Evolutionary conservation across 2,797 vertebrate genomes (phyloP).

Genomic region (Phalloptychus januarius): DNA sequence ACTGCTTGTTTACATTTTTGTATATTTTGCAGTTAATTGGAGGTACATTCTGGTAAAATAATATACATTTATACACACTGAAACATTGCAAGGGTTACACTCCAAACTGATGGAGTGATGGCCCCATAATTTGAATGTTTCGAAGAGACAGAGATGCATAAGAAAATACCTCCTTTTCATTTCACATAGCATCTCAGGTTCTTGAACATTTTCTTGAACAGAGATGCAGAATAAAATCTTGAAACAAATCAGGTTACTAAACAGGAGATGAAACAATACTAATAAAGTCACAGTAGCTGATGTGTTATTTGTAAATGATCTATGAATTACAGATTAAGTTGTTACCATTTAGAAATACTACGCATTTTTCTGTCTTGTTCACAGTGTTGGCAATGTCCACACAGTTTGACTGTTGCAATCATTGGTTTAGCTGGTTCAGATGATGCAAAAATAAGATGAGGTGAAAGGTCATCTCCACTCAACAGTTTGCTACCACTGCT

Average conservation of each 20-base stretch:
- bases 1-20: not conserved
- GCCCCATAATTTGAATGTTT: not conserved
- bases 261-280: not conserved
- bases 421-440: not conserved
- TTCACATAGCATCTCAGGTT: not conserved
- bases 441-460: conserved; percentile 12
- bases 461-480: not conserved
- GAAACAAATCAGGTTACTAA: not conserved
- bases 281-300: not conserved
- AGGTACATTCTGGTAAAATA: not conserved
- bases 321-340: not conserved
- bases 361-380: not conserved
- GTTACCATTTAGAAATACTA: not conserved
- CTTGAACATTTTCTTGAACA: not conserved
- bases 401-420: not conserved
- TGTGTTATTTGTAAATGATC: not conserved
- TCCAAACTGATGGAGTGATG: not conserved
- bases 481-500: not conserved
- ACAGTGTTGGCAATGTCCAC: not conserved
- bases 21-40: not conserved
- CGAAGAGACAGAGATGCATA: not conserved
- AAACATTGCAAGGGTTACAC: not conserved
- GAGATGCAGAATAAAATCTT: not conserved
- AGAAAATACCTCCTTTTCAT: not conserved
- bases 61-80: not conserved